Percentiles rank a stretch among this genome's conserved stretches.
Evolutionary conservation across 2,797 vertebrate genomes (phyloP).

Genomic region (Phrynocephalus guinanensis): DNA sequence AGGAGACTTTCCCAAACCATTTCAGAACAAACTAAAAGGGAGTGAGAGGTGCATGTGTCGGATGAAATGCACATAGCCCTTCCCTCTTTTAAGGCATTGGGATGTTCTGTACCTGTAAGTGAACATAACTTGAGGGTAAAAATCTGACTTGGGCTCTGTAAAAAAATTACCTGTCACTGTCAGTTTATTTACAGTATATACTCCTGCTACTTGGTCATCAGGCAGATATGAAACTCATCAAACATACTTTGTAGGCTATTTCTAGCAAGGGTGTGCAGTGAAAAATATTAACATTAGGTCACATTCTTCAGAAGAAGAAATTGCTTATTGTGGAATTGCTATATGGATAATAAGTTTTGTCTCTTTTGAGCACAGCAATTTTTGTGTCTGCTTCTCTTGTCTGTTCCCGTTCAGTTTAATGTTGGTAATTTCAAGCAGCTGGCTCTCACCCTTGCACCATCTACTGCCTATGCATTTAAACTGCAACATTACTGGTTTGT

Average conservation of each 20-base stretch:
- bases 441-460: conserved; percentile 23
- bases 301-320: neutral
- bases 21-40: too few relatives aligned
- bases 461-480: conserved; percentile 42
- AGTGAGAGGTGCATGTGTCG: too few relatives aligned
- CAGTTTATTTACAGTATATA: neutral
- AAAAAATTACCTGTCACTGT: too few relatives aligned
- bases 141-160: too few relatives aligned
- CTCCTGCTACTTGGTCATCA: neutral
- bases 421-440: conserved; percentile 19
- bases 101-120: too few relatives aligned
- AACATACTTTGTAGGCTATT: neutral
- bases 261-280: neutral
- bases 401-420: conserved; percentile 12
- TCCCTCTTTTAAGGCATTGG: too few relatives aligned
- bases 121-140: too few relatives aligned
- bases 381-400: neutral
- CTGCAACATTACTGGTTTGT: conserved; percentile 29
- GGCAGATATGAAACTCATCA: neutral
- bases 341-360: neutral
- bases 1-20: too few relatives aligned
- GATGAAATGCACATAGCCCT: too few relatives aligned
- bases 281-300: neutral
- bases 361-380: neutral
- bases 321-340: conserved; percentile 1